Evolutionary conservation across 2,797 vertebrate species (phyloP), one percentile per base, ranked within the genome.

Genomic region (Steatocranus sp.): DNA sequence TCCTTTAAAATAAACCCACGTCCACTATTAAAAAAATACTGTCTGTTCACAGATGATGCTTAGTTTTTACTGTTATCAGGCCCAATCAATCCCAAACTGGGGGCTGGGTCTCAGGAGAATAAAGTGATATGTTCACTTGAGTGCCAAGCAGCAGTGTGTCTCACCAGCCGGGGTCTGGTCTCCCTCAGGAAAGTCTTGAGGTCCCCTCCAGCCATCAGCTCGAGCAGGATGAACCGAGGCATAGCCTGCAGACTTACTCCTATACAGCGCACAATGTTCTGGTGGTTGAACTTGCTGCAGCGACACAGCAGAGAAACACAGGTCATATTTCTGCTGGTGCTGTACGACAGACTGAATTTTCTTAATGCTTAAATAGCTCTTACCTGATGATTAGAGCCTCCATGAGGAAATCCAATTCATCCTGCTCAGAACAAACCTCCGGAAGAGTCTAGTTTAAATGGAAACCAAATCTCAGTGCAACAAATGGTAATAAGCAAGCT

Each of bases 331-430:
- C 74, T 41, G 17, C 12, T 49, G 3, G 34, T 49, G 43, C 43
- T 3, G 50, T 53, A 73, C 56, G 51, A 80, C 75, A 70, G 15
- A 38, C 15, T 15, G 7, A 18, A 18, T n/a, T 43, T 11, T 78
- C 20, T 34, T 61, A 7, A 49, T 43, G 11, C 20, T 54, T 48
- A 5, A 56, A 32, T 7, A 48, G 4, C 23, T 89, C 91, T 80
- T 89, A 99, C 99, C 99, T 99, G 95, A 99, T 99, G 84, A 99
- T 99, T 27, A 99, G 95, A 78, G 99, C 98, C 95, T 99, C 98
- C 99, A 99, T 99, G 77, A 99, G 97, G 93, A 99, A 99, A 90
- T 99, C 99, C 63, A 99, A 84, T 77, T 99, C 98, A 58, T 99
- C 98, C 91, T 99, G 99, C 89, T 99, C 99, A 0, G 99, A 99